Evolutionary conservation across 2,113 vertebrate genomes (phyloP).

Genomic region (Coptodon rendalli): DNA sequence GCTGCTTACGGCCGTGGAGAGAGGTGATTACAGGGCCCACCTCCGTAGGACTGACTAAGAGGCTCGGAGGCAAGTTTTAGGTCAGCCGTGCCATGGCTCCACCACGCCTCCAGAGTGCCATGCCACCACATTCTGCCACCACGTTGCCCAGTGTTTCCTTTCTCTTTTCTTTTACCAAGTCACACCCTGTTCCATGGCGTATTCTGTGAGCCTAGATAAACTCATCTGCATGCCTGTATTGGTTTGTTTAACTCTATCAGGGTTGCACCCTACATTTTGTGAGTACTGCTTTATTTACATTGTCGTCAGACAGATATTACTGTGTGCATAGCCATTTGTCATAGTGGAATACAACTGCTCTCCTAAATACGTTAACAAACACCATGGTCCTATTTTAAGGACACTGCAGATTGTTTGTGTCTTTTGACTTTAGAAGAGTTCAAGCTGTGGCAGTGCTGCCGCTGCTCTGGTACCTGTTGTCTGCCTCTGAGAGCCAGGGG

Average conservation of each 20-base stretch:
- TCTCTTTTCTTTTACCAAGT: not conserved
- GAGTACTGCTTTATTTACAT: not conserved
- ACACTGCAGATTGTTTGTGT: not conserved
- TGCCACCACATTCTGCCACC: slow-evolving; percentile 14
- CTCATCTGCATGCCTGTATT: slow-evolving; percentile 1
- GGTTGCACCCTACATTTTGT: not conserved
- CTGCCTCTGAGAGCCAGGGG: not conserved
- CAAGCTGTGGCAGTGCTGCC: not conserved
- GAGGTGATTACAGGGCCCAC: slow-evolving; percentile 71
- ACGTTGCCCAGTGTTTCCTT: not conserved
- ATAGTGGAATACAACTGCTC: not conserved
- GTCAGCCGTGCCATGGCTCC: slow-evolving; percentile 54
- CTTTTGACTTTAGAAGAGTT: not conserved
- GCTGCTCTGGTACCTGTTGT: not conserved
- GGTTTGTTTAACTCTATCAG: not conserved
- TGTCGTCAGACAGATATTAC: not conserved
- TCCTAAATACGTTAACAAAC: not conserved
- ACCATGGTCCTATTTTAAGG: not conserved
- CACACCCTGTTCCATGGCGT: not conserved
- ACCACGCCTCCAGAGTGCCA: slow-evolving; percentile 11
- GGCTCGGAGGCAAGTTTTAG: slow-evolving; percentile 63
- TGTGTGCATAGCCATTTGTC: slow-evolving; percentile 8
- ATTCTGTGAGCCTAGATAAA: slow-evolving; percentile 34
- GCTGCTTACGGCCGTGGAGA: slow-evolving; percentile 72
- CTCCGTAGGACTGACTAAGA: slow-evolving; percentile 58